Conservation (phyloP, 2,113 vertebrate genomes). For the Dicrurus megarhynchus region DNA sequence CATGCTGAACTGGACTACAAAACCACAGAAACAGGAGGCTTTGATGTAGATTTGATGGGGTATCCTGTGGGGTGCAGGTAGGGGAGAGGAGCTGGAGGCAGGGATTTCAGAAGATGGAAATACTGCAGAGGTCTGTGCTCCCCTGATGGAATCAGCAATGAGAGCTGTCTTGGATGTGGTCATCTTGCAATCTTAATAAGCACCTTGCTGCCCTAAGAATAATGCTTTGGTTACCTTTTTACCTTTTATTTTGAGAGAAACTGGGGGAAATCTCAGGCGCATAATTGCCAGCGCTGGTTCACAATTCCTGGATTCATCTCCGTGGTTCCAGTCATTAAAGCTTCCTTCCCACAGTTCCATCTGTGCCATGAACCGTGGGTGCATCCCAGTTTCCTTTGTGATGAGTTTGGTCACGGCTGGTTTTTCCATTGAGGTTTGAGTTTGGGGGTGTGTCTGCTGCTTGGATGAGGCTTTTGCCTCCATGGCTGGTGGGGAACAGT, state of each 20-base stretch:
- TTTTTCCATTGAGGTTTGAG: background rate
- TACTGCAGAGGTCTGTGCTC: background rate
- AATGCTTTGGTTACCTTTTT: background rate
- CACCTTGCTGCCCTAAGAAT: background rate
- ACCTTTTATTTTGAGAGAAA: background rate
- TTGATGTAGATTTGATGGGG: constrained; percentile 15
- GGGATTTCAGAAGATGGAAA: background rate
- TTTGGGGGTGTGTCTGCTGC: background rate
- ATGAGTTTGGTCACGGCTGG: background rate
- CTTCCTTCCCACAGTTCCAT: background rate
- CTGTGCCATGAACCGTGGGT: background rate
- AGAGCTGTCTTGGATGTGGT: background rate
- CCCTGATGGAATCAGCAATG: background rate
- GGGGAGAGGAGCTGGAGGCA: background rate
- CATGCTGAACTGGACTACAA: background rate
- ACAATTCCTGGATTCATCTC: background rate
- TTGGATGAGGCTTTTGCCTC: background rate
- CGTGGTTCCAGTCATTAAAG: background rate
- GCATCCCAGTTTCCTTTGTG: background rate
- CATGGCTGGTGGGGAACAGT: background rate
- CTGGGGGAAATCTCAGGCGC: background rate
- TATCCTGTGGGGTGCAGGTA: background rate
- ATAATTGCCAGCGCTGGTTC: background rate
- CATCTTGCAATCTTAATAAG: background rate
- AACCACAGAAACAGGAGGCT: background rate